Evolutionary conservation across 2,797 vertebrate species (phyloP), one percentile per base, ranked within the genome.

Genomic region (Eremophila alpestris): DNA sequence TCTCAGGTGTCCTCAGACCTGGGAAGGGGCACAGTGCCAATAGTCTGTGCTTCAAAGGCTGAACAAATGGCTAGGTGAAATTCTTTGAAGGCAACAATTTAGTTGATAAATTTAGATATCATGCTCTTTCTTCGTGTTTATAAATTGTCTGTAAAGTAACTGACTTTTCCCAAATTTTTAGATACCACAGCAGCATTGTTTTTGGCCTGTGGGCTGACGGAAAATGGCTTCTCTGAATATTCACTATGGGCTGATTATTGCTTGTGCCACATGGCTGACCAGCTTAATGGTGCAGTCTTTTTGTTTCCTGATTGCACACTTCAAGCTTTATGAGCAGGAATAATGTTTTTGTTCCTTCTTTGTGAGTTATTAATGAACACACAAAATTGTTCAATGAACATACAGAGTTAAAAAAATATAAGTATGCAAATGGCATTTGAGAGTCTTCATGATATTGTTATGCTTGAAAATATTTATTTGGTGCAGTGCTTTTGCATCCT

Each of bases 1-100:
- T 96, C 77, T 96, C 95, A 88, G 87, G 85, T 96, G 85, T 96
- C 93, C 6, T 5, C 55, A 79, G 74, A 91, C 63, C 51, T 10
- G 2, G 69, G 77, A 88, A 85, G 67, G 74, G 70, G 63, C 32
- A 67, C 10, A 40, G 63, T 83, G 91, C 41, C 58, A 41, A 16
- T 8, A 88, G 43, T 12, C 64, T 86, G 74, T 73, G 19, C 90
- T 93, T 91, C 70, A 93, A 91, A 89, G 83, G 26, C 54, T 81
- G 83, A 91, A 81, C 26, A 69, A 94, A 91, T 59, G 36, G 19
- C 51, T 81, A 68, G 43, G 62, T 69, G 69, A 41, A 17, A 24
- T 24, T 85, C 68, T 91, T 68, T 76, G 65, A 94, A 86, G 67
- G 69, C 73, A 88, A 93, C 15, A 88, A 86, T 93, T 93, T 63